Base-by-base conservation (phyloP, 2,113 vertebrate species). In the Nesoenas mayeri region DNA sequence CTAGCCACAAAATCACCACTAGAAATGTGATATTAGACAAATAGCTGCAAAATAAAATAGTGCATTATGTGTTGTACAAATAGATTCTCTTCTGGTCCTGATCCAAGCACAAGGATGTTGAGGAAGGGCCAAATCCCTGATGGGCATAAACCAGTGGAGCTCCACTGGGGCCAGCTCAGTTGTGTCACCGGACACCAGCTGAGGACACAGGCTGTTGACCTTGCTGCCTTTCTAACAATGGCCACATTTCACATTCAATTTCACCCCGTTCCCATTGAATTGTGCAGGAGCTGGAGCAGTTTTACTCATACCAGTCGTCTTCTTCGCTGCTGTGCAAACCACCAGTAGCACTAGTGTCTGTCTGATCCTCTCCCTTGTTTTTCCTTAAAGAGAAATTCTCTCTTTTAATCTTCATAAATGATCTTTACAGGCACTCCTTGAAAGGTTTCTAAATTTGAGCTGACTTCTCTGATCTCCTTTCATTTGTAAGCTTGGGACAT, bases 371-470 rank as follows among this genome's bases (percentile, higher is more conserved):
- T 65, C 79, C 53, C 62, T 79, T 86, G 40, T 34, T 91, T 88
- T 88, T 32, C 42, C 79, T 82, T 91, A 57, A 87, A 92, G 78
- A 85, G 44, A 94, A 93, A 79, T 57, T 61, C 19, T 95, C 32
- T 85, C 82, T 88, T 93, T 95, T 93, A 90, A 95, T 90, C 79
- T 88, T 93, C 34, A 20, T 80, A 95, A 96, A 86, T 90, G 62
- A 88, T 91, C 64, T 91, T 95, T 87, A 87, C 50, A 91, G 65
- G 44, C 5, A 0, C 50, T 73, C 44, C 60, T 78, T 91, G 92
- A 94, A 89, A 95, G 85, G 26, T 57, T 80, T 91, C 62, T 90
- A 93, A 83, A 91, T 74, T 58, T 65, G 56, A 93, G 51, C 42
- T 90, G 82, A 91, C 75, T 95, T 93, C 51, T 94, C 85, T 95